A percentile compares a stretch with the other conserved stretches of the same genome.
These are phyloP conservation scores for Crocidura indochinensis DNA, from an alignment of 2,797 vertebrate species.

Conservation along the genomic window DNA sequence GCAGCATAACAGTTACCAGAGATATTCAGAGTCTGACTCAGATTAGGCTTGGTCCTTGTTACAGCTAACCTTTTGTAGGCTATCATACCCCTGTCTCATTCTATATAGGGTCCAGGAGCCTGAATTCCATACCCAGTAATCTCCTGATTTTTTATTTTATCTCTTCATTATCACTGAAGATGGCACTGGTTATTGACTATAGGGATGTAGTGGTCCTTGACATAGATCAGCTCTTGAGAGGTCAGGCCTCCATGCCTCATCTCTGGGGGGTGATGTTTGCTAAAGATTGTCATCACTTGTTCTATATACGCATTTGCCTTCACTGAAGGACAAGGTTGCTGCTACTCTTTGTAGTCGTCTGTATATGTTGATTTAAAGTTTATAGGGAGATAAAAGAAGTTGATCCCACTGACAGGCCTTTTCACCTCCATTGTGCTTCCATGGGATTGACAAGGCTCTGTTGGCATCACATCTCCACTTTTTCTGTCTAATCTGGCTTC, in stretches of 20 bases:
- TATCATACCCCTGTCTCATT: background rate
- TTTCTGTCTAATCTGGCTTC: background rate
- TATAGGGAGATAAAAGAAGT: background rate
- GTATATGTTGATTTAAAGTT: background rate
- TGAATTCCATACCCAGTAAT: background rate
- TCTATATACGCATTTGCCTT: conserved; percentile 25
- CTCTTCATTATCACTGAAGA: background rate
- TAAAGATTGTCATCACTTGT: background rate
- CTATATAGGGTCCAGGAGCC: background rate
- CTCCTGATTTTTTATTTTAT: background rate
- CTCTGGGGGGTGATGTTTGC: background rate
- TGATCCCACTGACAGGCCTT: background rate
- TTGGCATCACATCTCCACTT: background rate
- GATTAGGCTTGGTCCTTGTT: conserved; percentile 7
- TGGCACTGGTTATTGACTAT: background rate
- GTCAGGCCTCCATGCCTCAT: background rate
- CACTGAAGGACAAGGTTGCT: background rate
- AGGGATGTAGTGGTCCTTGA: background rate
- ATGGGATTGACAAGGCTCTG: too few species aligned
- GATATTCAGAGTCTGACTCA: conserved; percentile 30
- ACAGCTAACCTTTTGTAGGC: background rate
- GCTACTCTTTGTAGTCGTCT: background rate
- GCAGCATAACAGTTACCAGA: background rate
- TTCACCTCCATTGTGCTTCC: background rate
- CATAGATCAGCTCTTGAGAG: background rate